Evolutionary conservation across 2,797 vertebrate genomes (phyloP), one percentile per base, ranked within the genome.

Genomic region (Brachymystax lenok): DNA sequence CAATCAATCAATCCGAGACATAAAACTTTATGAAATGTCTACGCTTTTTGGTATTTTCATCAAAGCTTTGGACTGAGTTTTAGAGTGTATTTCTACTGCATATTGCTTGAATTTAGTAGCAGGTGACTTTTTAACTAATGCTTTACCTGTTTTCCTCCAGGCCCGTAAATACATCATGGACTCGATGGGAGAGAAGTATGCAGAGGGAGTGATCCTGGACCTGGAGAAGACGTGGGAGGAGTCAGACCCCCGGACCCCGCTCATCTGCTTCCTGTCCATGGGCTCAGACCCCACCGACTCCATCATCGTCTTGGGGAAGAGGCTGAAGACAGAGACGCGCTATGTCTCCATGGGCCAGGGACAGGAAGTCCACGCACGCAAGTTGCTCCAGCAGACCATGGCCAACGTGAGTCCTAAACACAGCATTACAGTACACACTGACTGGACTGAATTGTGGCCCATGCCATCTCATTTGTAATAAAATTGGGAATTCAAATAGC

Each of bases 281-380:
- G 97, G 97, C 74, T 98, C 98, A 0, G 98, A 99, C 89, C 98
- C 98, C 70, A 98, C 96, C 0, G 96, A 98, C 88, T 96, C 96
- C 46, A 98, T 99, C 82, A 97, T 95, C 7, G 95, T 96, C n/a
- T 85, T 99, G 84, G 97, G 97, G n/a, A 99, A 96, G 92, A 95
- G 91, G 82, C 86, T 96, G 66, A 98, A 96, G 86, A 93, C 88
- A 73, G 97, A 98, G 83, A 98, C 96, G 0, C 94, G 90, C 75
- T 98, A 93, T 4, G 95, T 98, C 72, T 98, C 97, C 30, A 98
- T 99, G 98, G 98, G 98, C 64, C 98, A 98, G 82, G 98, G 98
- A 5, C 98, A 99, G 90, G 97, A 96, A 82, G 93, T 97, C 56
- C 97, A 97, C 0, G 96, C 97, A 59, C 96, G 96, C 74, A 98